Conservation (phyloP, 2,113 vertebrate genomes). For the Nymphicus hollandicus region DNA sequence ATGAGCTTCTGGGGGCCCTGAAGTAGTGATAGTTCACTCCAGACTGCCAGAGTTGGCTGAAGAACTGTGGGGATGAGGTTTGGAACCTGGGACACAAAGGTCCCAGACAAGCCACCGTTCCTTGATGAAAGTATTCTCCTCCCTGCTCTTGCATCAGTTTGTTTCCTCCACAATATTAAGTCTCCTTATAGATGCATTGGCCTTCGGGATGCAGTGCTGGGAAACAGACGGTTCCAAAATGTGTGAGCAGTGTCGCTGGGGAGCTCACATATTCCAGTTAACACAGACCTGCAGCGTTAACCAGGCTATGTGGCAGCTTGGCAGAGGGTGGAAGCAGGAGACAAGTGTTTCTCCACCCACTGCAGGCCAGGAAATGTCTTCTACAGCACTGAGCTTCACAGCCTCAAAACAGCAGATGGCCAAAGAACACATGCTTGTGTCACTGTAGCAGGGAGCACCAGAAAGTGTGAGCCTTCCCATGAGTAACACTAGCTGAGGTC, state of each 20-base stretch:
- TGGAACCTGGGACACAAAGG: not conserved
- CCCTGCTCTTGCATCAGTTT: not conserved
- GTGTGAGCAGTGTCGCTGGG: not conserved
- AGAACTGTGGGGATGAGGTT: not conserved
- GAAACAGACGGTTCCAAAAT: not conserved
- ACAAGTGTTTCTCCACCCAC: conserved; percentile 38
- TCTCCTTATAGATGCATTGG: not conserved
- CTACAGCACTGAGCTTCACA: conserved; percentile 9
- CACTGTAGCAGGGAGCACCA: conserved; percentile 20
- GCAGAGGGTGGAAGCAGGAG: conserved; percentile 8
- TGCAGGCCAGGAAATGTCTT: conserved; percentile 47
- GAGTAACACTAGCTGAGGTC: conserved; percentile 12
- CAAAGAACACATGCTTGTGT: conserved; percentile 11
- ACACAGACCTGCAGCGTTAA: not conserved
- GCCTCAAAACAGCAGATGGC: conserved; percentile 56
- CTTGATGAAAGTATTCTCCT: not conserved
- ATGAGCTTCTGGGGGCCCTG: not conserved
- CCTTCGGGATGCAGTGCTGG: not conserved
- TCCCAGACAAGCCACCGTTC: not conserved
- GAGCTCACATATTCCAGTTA: not conserved
- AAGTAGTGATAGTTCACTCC: not conserved
- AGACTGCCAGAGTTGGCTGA: not conserved
- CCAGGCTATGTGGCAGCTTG: not conserved
- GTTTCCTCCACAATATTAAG: not conserved
- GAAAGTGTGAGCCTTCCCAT: conserved; percentile 36